These are phyloP conservation scores for Macrobrachium rosenbergii DNA, from an alignment of 1,140 invertebrate species.

Conservation along the genomic window DNA sequence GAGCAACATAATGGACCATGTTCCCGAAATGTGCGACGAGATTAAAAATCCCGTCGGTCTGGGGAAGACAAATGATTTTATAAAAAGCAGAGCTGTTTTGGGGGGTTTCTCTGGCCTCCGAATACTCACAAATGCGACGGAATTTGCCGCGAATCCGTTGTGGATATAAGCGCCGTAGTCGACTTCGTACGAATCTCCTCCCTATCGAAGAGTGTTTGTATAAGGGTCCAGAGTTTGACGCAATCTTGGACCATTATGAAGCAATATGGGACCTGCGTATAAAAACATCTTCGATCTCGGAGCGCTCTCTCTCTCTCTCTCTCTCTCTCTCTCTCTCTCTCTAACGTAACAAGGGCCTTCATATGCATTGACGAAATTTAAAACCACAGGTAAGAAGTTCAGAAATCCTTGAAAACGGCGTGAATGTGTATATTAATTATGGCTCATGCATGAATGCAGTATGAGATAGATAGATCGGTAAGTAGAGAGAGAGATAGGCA, in stretches of 20 bases:
- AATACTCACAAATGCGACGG: neutral
- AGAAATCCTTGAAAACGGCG: too few species aligned
- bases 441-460: too few species aligned
- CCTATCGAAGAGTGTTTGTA: constrained; percentile 53
- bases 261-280: constrained; percentile 58
- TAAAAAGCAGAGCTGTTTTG: neutral
- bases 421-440: too few species aligned
- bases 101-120: neutral
- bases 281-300: constrained; percentile 36
- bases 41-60: neutral
- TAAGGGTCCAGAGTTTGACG: constrained; percentile 60
- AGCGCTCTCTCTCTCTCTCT: neutral
- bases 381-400: too few species aligned
- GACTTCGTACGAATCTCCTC: constrained; percentile 21
- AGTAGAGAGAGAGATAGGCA: too few species aligned
- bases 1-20: neutral
- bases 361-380: too few species aligned
- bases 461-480: too few species aligned
- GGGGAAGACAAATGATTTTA: neutral
- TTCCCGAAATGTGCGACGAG: neutral
- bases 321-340: neutral
- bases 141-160: neutral
- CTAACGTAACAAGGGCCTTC: too few species aligned
- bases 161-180: neutral
- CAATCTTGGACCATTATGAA: constrained; percentile 63